Base-by-base conservation (phyloP, 2,797 vertebrate genomes). In the Pyrocephalus nanus region DNA sequence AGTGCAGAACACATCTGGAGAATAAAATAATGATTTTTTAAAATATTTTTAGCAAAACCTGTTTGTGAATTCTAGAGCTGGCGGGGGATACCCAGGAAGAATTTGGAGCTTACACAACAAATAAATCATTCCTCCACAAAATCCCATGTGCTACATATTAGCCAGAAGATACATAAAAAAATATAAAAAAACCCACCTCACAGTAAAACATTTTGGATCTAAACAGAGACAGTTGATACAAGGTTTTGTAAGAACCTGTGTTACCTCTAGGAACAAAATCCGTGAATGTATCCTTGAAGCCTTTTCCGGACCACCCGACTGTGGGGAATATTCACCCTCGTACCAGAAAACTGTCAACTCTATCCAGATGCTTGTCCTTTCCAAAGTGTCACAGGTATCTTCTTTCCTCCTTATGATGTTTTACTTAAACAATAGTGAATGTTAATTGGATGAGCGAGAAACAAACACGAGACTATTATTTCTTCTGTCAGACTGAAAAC, bases 301-400 rank as follows among this genome's bases (percentile, higher is more conserved):
- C 95, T 99, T 99, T 97, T 97, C 99, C 13, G 99, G 99, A 15
- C 99, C 99, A 12, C 99, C 97, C 4, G 98, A 99, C 91, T 95
- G 77, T 47, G 99, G 99, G 36, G 98, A 98, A 96, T 99, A 98
- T 95, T 99, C 99, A 4, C 98, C 99, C 1, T 99, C 99, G 40
- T 98, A 99, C 83, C 99, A 99, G 98, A 99, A 99, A 97, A 99
- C 99, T 22, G 98, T 99, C 75, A 99, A 99, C 89, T 96, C 97
- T 13, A 97, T 99, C 89, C 99, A 99, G 96, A 97, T 98, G 91
- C 91, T 97, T 23, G 62, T 98, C 64, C 97, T 99, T 95, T 97
- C 97, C 47, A 97, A 95, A 95, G 27, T 99, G 71, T 96, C 98
- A 64, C 97, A 99, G 98, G 99, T 99, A 97, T n/a, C 91, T 93